A percentile compares a stretch with the other conserved stretches of the same genome.
These are phyloP conservation scores for Bradypodion ventrale DNA, from an alignment of 2,797 vertebrate species.

Conservation along the genomic window DNA sequence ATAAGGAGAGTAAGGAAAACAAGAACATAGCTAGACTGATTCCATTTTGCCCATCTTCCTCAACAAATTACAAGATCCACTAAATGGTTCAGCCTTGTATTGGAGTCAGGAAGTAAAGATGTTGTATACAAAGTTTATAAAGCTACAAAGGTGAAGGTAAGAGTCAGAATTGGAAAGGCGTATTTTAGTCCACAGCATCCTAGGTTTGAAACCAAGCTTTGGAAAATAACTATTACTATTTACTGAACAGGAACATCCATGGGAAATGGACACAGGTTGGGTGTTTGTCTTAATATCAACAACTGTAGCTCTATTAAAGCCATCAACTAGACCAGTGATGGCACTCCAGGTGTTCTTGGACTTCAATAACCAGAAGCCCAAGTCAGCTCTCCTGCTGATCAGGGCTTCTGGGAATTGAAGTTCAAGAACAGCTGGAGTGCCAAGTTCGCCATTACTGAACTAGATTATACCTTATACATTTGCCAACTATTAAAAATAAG, in stretches of 20 bases:
- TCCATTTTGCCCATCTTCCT: constrained; percentile 42
- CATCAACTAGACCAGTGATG: too few relatives aligned
- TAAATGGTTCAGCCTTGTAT: background rate
- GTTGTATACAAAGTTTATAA: background rate
- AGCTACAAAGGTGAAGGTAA: constrained; percentile 21
- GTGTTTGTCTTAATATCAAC: background rate
- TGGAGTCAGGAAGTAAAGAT: constrained; percentile 26
- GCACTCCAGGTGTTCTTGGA: too few relatives aligned
- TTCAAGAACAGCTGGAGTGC: too few relatives aligned
- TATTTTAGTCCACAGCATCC: background rate
- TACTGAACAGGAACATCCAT: background rate
- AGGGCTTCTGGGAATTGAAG: too few relatives aligned
- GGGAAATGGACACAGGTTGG: background rate
- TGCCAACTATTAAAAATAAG: background rate
- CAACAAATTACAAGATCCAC: constrained; percentile 34
- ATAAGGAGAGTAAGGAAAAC: constrained; percentile 1
- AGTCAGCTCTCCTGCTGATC: too few relatives aligned
- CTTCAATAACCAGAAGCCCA: too few relatives aligned
- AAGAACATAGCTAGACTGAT: constrained; percentile 34
- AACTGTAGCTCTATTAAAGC: background rate
- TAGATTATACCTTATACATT: background rate
- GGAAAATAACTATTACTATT: background rate
- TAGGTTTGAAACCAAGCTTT: background rate
- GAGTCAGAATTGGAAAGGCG: background rate
- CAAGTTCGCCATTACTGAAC: too few relatives aligned